Evolutionary conservation across 64 coral and sea anemone species (phyloP).

Genomic region (Actinia tenebrosa): DNA sequence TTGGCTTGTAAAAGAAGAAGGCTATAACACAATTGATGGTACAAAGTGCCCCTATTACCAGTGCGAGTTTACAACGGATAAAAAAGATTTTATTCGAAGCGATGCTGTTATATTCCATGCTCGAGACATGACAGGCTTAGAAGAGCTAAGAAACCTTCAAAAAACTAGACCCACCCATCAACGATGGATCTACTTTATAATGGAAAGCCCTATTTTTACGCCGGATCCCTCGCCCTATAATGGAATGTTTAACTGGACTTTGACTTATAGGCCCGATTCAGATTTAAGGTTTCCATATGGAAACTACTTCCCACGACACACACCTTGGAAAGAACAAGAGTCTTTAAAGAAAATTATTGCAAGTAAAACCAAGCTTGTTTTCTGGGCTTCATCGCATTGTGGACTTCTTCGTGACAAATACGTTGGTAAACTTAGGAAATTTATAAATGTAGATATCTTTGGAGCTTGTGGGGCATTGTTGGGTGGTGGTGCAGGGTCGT

Average conservation of each 20-base stretch:
- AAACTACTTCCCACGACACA: background rate
- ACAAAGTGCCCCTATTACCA: no score
- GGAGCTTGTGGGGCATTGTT: slow-evolving; percentile 6
- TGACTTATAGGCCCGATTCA: slow-evolving; percentile 55
- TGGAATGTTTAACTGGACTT: slow-evolving; percentile 58
- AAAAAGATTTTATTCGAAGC: background rate
- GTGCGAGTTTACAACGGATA: background rate
- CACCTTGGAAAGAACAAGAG: background rate
- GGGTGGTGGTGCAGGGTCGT: background rate
- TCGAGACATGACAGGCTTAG: background rate
- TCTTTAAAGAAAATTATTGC: background rate
- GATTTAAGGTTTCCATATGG: slow-evolving; percentile 48
- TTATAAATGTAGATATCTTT: background rate
- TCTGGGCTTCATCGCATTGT: slow-evolving; percentile 4
- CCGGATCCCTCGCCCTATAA: slow-evolving; percentile 7
- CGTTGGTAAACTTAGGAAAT: background rate
- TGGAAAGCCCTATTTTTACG: slow-evolving; percentile 33
- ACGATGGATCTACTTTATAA: slow-evolving; percentile 51
- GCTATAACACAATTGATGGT: no score
- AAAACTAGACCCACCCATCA: slow-evolving; percentile 9
- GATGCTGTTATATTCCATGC: background rate
- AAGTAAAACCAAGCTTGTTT: slow-evolving; percentile 17
- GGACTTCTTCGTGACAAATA: slow-evolving; percentile 4
- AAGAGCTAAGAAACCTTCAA: background rate
- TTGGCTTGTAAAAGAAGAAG: no score